These are phyloP conservation scores for Selene dorsalis DNA, from an alignment of 2,797 vertebrate species.

Conservation along the genomic window DNA sequence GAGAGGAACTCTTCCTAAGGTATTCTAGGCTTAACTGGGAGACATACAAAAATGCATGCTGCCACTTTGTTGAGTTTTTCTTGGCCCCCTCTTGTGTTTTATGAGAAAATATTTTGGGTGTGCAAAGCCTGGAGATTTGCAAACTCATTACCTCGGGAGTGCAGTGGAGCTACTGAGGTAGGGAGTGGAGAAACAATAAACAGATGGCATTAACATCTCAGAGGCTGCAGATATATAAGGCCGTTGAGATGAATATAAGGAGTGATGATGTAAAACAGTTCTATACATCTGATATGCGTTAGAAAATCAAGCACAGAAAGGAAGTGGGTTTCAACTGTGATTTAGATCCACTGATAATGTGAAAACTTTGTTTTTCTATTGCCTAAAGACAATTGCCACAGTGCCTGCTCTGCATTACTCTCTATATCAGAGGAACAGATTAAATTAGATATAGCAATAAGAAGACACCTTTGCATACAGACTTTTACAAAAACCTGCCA, in stretches of 20 bases:
- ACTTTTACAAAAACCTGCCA: background rate
- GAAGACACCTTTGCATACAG: background rate
- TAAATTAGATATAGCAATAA: background rate
- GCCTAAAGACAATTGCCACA: background rate
- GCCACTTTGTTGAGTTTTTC: conserved; percentile 51
- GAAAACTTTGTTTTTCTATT: background rate
- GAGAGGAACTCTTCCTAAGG: background rate
- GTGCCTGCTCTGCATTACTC: background rate
- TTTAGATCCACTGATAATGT: background rate
- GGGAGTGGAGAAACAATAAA: conserved; percentile 56
- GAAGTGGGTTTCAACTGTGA: background rate
- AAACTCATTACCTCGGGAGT: conserved; percentile 29
- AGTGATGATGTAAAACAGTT: conserved; percentile 12
- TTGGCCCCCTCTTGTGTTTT: conserved; percentile 59
- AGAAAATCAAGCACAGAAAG: background rate
- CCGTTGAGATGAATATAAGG: conserved; percentile 34
- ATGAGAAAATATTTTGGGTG: conserved; percentile 59
- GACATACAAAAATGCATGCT: conserved; percentile 37
- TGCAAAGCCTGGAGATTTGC: conserved; percentile 51
- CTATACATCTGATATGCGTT: background rate
- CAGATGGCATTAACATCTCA: conserved; percentile 42
- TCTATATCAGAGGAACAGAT: background rate
- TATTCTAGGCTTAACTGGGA: conserved; percentile 16
- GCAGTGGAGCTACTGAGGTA: conserved; percentile 25
- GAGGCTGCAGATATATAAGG: conserved; percentile 30